These are phyloP conservation scores for Yoshiicerus persimilis DNA, from an alignment of 1,140 invertebrate species.

Conservation along the genomic window DNA sequence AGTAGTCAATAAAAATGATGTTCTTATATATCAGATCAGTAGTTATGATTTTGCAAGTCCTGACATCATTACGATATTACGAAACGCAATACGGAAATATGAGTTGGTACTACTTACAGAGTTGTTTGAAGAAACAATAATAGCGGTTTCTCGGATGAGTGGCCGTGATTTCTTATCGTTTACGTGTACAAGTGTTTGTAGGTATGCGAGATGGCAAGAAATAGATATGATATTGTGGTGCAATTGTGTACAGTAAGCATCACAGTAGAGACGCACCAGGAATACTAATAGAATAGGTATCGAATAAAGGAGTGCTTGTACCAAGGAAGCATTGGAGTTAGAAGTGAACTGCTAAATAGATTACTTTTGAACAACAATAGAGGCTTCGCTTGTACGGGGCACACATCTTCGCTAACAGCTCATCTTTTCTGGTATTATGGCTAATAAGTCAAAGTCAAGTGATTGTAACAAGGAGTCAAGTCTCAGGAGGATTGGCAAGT, in stretches of 20 bases:
- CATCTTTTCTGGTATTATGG: neutral
- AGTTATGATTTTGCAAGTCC: neutral
- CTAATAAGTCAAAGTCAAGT: neutral
- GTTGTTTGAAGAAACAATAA: neutral
- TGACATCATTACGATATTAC: neutral
- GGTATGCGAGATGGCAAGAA: too few relatives aligned
- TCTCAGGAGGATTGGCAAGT: neutral
- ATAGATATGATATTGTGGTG: too few relatives aligned
- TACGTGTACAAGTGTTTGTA: neutral
- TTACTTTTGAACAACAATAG: neutral
- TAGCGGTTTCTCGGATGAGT: slow-evolving; percentile 1
- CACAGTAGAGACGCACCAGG: neutral
- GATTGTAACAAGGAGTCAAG: neutral
- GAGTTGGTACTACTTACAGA: neutral
- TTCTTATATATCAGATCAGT: neutral
- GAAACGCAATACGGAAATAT: neutral
- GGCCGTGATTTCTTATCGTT: neutral
- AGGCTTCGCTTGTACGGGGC: neutral
- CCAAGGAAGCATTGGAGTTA: neutral
- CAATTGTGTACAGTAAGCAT: neutral
- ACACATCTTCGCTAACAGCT: neutral
- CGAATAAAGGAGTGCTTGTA: neutral
- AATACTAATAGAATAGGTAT: neutral
- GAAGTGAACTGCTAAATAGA: neutral
- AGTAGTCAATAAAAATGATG: neutral